Conservation (phyloP, 37 sponge, comb jelly and placozoan species). For the Chondrilla cf. caribensis region DNA sequence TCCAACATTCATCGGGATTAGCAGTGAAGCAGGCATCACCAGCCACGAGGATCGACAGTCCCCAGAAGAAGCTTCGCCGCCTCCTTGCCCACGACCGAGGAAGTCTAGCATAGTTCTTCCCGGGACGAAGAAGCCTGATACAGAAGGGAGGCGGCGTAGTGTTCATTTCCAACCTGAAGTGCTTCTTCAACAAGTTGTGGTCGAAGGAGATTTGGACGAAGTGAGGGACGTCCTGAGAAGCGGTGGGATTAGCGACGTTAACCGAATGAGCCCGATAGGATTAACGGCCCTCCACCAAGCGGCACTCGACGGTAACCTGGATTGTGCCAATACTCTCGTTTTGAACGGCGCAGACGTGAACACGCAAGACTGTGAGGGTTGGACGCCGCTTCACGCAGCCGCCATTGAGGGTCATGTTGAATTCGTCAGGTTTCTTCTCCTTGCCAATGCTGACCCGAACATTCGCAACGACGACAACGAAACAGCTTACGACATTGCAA, state of each 20-base stretch:
- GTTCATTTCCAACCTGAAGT: constrained; percentile 83
- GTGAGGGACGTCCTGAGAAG: constrained; percentile 51
- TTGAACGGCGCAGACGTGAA: constrained; percentile 76
- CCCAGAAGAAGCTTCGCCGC: background rate
- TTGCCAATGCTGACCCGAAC: constrained; percentile 57
- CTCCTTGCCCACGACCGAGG: constrained; percentile 45
- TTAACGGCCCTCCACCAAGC: constrained; percentile 84
- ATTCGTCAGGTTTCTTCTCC: constrained; percentile 64
- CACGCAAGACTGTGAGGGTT: constrained; percentile 66
- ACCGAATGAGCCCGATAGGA: constrained; percentile 82
- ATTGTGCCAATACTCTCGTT: constrained; percentile 71
- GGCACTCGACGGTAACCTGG: constrained; percentile 82
- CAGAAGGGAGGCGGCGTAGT: constrained; percentile 34
- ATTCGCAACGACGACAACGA: constrained; percentile 54
- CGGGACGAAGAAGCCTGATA: background rate
- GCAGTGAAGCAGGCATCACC: no score
- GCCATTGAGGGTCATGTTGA: constrained; percentile 58
- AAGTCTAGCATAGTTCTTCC: constrained; percentile 55
- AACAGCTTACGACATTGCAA: constrained; percentile 69
- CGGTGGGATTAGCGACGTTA: constrained; percentile 50
- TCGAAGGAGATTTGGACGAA: constrained; percentile 62
- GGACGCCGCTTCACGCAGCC: constrained; percentile 79
- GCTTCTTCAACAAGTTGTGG: constrained; percentile 62
- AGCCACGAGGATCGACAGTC: background rate
- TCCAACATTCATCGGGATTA: background rate